Percentiles rank a stretch among this genome's conserved stretches.
phyloP scores from a whole-genome alignment of 2,113 vertebrate species.

The Mus musculus region GRCm39 chr9:103776001-103776500 shows the following conservation, averaged over 20 bases:
- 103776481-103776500: background rate
- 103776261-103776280: background rate
- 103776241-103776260: background rate
- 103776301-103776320: background rate
- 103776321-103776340: slow-evolving; percentile 33
- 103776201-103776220: background rate
- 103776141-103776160: background rate
- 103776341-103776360: slow-evolving; percentile 7
- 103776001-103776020: background rate
- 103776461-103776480: background rate
- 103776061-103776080: background rate
- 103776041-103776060: background rate
- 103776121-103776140: background rate
- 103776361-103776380: slow-evolving; percentile 32
- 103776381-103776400: background rate
- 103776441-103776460: background rate
- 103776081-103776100: background rate
- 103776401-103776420: background rate
- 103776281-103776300: background rate
- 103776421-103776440: background rate
- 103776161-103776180: background rate
- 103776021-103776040: background rate
- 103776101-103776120: background rate
- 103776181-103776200: background rate
- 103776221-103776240: background rate